Evolutionary conservation across 2,888 invertebrate species (phyloP), one percentile per base, ranked within the genome.

Genomic region (Megalurothrips usitatus): DNA sequence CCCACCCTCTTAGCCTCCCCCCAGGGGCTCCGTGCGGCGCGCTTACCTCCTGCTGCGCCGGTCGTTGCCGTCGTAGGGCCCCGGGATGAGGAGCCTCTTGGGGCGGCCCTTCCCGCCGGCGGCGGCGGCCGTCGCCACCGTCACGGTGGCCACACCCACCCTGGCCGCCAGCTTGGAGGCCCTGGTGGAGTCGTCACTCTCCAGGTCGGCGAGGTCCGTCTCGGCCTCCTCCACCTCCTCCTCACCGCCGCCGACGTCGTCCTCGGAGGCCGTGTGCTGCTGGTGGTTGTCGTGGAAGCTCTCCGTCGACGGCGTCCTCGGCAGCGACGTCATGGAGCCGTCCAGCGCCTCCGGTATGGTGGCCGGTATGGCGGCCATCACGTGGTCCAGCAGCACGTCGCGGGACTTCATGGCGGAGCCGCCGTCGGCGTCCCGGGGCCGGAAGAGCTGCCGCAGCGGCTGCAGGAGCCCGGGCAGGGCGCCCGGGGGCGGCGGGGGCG

Each of bases 351-450:
- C 68, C 23, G 68, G 68, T 23, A 75, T 75, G 68, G 68, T 75
- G 68, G 26, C 68, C 68, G 68, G 68, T 12, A 75, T 75, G 68
- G 68, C 23, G 68, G 12, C 68, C 68, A 75, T 23, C 10, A 75
- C 68, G 68, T 75, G 68, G 23, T 75, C 68, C 68, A 75, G n/a
- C 23, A 75, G 68, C 68, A 75, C 68, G 68, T 75, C 68, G 23
- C 68, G 68, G 23, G 68, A 75, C 68, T 75, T 75, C 68, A 75
- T 75, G 68, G 23, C 26, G 6, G 58, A 11, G 14, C 58, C 6
- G 58, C 14, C 58, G 34, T 2, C 34, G 34, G 34, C 34, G 34
- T 43, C 34, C 34, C 6, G 34, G 34, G 2, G 34, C 34, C 34
- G 34, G 68, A 26, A 1, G 23, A 75, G 23, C 26, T 75, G 68